Base-by-base conservation (phyloP, 2,113 vertebrate species). In the Coryphaenoides rupestris region DNA sequence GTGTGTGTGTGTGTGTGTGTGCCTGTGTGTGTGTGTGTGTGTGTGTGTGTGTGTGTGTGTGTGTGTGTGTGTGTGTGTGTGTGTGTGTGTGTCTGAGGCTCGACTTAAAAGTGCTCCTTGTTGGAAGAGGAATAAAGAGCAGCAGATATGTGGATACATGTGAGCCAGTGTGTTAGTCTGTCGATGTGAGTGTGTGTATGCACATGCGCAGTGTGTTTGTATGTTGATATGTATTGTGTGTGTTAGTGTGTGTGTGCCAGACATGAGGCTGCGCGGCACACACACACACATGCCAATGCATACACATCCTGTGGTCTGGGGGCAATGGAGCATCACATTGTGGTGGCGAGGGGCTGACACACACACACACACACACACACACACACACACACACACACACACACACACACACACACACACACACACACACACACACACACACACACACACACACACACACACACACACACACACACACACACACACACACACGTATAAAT, bases 291-390 rank as follows among this genome's bases (percentile, higher is more conserved):
- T n/a, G n/a, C n/a, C n/a, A n/a, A n/a, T n/a, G n/a, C n/a, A n/a
- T n/a, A n/a, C n/a, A n/a, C 72, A 66, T 76, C 65, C 70, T 89
- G 86, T 55, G 73, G 83, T 84, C 66, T 73, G 72, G 62, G 73
- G 79, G n/a, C 77, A 84, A 84, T 75, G 74, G 70, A 78, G 84
- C 85, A 72, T 84, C 81, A 83, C 81, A 81, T 77, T 88, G 82
- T 84, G 78, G 79, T 68, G 73, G 62, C 58, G 76, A 80, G 70
- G 66, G 62, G 70, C 68, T 70, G 55, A 64, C 65, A 77, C 14
- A 49, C 53, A 14, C 21, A 55, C 54, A 14, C 9, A 2, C 10
- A 12, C 9, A 55, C 12, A 22, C 21, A 22, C 55, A 3, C 16
- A 14, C 23, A 24, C 5, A 10, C 54, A 22, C 16, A 10, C 23